Conservation (phyloP, 1,140 invertebrate genomes). For the Zaprionus camerounensis region DNA sequence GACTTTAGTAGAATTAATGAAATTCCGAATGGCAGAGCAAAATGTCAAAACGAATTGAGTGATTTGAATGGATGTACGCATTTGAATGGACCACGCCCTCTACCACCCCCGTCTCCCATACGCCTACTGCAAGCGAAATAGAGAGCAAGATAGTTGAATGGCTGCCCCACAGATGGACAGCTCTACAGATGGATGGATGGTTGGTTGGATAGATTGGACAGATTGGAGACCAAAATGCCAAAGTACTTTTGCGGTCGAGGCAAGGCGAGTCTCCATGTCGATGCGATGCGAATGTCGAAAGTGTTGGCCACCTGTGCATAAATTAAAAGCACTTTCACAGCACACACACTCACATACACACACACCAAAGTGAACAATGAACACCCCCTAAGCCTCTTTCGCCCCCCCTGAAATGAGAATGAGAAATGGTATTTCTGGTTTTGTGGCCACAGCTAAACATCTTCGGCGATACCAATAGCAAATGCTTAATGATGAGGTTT, state of each 20-base stretch:
- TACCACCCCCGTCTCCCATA: neutral
- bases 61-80: constrained; percentile 46
- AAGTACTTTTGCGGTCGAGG: constrained; percentile 39
- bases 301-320: constrained; percentile 56
- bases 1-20: constrained; percentile 48
- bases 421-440: constrained; percentile 37
- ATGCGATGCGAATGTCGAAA: constrained; percentile 22
- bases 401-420: constrained; percentile 34
- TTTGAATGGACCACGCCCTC: constrained; percentile 31
- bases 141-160: constrained; percentile 6
- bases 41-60: constrained; percentile 56
- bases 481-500: constrained; percentile 30
- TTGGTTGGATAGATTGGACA: constrained; percentile 12
- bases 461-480: constrained; percentile 3
- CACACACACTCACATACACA: neutral
- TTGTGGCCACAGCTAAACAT: constrained; percentile 23
- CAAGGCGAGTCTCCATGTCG: constrained; percentile 4
- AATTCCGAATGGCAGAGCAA: constrained; percentile 49
- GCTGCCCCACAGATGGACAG: constrained; percentile 10
- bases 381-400: neutral
- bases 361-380: constrained; percentile 41
- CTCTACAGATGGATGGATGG: constrained; percentile 11
- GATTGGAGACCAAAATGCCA: constrained; percentile 36
- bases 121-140: constrained; percentile 33
- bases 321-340: constrained; percentile 53